A percentile compares a stretch with the other conserved stretches of the same genome.
Conservation (phyloP, 30 jellyfish, hydroid and myxozoan genomes). For the Hydractinia symbiolongicarpus region DNA sequence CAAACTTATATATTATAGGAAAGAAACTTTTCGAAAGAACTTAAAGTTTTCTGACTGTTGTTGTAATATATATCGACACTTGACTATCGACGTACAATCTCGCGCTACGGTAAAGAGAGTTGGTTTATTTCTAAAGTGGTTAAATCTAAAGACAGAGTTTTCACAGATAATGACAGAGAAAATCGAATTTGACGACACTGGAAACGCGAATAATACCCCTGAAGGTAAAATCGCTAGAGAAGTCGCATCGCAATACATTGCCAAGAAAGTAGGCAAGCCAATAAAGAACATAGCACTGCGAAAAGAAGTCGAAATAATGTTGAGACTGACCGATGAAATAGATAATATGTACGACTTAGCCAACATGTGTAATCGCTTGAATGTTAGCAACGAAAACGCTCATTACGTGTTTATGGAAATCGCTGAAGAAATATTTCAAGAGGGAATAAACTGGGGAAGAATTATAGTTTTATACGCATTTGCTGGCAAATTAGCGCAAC, state of each 20-base stretch:
- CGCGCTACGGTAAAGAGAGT: too few species aligned
- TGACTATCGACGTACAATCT: too few species aligned
- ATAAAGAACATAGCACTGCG: constrained; percentile 59
- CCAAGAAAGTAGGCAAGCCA: constrained; percentile 64
- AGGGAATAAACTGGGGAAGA: constrained; percentile 93
- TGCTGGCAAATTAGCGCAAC: constrained; percentile 89
- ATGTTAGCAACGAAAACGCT: constrained; percentile 65
- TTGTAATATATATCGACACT: too few species aligned
- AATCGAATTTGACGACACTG: too few species aligned
- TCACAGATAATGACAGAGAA: too few species aligned
- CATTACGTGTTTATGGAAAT: constrained; percentile 64
- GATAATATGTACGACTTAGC: constrained; percentile 78
- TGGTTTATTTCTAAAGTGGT: too few species aligned
- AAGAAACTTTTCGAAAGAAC: too few species aligned
- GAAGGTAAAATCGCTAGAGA: constrained; percentile 96
- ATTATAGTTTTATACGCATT: constrained; percentile 83
- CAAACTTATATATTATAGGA: too few species aligned
- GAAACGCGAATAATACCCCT: constrained; percentile 16
- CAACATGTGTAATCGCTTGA: constrained; percentile 88
- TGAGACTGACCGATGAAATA: constrained; percentile 73
- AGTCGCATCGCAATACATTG: constrained; percentile 66
- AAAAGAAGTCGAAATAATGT: constrained; percentile 71
- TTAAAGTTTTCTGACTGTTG: too few species aligned
- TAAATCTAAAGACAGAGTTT: too few species aligned
- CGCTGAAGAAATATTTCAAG: constrained; percentile 81